Conservation (phyloP, 2,888 invertebrate species). For the Adelognathus sp. region DNA sequence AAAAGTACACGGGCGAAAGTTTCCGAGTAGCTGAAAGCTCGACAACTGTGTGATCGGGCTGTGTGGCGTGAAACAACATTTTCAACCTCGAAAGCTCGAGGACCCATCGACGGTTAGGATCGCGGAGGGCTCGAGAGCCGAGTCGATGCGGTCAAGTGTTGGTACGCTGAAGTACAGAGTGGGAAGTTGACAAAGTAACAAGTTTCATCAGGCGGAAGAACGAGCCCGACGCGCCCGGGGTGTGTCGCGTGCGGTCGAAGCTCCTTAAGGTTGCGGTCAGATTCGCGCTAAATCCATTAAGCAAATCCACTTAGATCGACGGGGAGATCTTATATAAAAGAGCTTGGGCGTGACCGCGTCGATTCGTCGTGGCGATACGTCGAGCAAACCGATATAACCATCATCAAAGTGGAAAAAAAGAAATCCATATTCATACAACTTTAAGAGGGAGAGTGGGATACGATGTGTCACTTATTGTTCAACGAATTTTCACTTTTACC, state of each 20-base stretch:
- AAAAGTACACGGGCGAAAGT: neutral
- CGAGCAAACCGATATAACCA: neutral
- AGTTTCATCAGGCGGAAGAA: slow-evolving; percentile 15
- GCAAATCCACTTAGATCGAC: slow-evolving; percentile 28
- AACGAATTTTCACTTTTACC: too few species aligned
- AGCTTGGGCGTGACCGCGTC: slow-evolving; percentile 5
- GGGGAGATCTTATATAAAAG: slow-evolving; percentile 3
- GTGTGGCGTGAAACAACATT: neutral
- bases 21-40: neutral
- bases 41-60: neutral
- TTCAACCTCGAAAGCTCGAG: slow-evolving; percentile 1
- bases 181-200: slow-evolving; percentile 33
- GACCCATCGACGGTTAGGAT: neutral
- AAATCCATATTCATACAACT: too few species aligned
- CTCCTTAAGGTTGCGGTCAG: slow-evolving; percentile 34
- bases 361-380: neutral
- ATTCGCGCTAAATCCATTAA: slow-evolving; percentile 39
- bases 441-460: too few species aligned
- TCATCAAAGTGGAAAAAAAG: neutral
- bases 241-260: slow-evolving; percentile 24
- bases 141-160: slow-evolving; percentile 24
- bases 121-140: neutral
- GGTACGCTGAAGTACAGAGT: neutral
- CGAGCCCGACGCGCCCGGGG: neutral
- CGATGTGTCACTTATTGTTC: too few species aligned